Conservation (phyloP, 1,140 invertebrate genomes). For the Calosoma granatense region DNA sequence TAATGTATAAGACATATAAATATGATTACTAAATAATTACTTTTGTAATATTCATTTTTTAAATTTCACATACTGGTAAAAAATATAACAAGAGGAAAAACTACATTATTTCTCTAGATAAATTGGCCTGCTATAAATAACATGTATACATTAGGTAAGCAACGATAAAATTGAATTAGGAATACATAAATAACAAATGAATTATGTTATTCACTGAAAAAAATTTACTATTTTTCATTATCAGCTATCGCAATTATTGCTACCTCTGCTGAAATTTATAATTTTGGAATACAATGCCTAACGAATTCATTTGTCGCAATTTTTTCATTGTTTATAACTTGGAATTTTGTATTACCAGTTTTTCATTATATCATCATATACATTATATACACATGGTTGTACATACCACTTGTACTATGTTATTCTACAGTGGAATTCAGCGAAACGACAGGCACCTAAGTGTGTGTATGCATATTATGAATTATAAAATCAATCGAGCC, state of each 20-base stretch:
- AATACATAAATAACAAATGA: no score
- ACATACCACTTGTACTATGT: background rate
- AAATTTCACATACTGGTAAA: no score
- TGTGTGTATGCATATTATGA: no score
- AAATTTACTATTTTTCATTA: background rate
- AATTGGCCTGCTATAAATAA: slow-evolving; percentile 62
- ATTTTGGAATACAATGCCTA: background rate
- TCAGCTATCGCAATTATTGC: background rate
- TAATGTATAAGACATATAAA: no score
- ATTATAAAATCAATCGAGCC: no score
- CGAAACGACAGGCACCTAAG: background rate
- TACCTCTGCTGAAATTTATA: background rate
- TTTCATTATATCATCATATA: background rate
- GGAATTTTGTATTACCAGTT: background rate
- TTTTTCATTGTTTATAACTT: background rate
- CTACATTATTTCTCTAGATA: no score
- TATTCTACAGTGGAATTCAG: background rate
- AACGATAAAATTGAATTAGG: background rate
- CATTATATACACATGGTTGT: background rate
- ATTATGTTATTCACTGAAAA: no score
- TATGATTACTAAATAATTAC: no score
- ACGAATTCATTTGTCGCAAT: background rate
- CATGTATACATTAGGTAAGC: slow-evolving; percentile 34
- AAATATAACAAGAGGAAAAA: no score
- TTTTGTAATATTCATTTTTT: no score